phyloP scores from a whole-genome alignment of 2,113 vertebrate genomes.

The Malurus alboscapulatus region DNA sequence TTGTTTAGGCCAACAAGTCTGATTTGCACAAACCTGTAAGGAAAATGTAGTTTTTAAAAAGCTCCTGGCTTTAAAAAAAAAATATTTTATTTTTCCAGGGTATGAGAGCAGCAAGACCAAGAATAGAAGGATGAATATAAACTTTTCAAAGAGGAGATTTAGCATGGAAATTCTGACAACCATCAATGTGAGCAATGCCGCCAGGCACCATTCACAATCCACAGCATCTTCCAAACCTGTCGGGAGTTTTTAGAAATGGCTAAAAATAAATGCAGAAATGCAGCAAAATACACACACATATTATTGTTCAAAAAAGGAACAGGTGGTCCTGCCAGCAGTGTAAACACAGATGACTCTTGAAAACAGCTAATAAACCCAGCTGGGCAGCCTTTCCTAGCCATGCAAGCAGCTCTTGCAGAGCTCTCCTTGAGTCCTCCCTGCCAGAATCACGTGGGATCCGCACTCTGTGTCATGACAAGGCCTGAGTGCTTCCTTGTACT shows the following conservation, averaged over 20 bases:
- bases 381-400: not conserved
- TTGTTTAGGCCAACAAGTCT: not conserved
- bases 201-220: conserved; percentile 50
- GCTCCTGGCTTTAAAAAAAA: not conserved
- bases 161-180: conserved; percentile 59
- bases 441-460: not conserved
- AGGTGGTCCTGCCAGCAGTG: conserved; percentile 20
- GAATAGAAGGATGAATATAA: conserved; percentile 55
- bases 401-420: not conserved
- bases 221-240: conserved; percentile 51
- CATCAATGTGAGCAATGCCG: conserved; percentile 18
- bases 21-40: not conserved
- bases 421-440: not conserved
- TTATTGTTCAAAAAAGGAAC: conserved; percentile 38
- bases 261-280: conserved; percentile 66
- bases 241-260: not conserved
- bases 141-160: conserved; percentile 55
- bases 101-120: not conserved
- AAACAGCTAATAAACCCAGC: not conserved
- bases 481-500: not conserved
- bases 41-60: not conserved
- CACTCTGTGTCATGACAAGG: not conserved
- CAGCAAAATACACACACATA: not conserved
- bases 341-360: conserved; percentile 27
- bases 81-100: not conserved